Evolutionary conservation across 2,113 vertebrate genomes (phyloP).

Genomic region (Oncorhynchus nerka): DNA sequence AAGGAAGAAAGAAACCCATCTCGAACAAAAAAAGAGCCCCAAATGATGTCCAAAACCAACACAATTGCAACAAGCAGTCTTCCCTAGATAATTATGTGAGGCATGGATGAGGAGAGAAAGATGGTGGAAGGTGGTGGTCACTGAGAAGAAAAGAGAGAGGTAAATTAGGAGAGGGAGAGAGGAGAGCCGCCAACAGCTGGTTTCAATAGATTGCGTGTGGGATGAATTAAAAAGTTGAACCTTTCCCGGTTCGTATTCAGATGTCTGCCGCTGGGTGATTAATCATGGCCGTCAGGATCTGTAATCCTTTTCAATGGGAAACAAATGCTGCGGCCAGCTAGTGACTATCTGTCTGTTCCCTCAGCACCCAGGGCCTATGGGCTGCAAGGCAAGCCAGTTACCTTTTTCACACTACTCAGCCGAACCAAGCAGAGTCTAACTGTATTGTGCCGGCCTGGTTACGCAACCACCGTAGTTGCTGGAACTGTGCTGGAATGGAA

Average conservation of each 20-base stretch:
- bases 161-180: constrained; percentile 58
- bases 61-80: constrained; percentile 67
- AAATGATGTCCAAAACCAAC: constrained; percentile 51
- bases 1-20: constrained; percentile 64
- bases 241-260: constrained; percentile 85
- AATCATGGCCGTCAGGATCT: constrained; percentile 95
- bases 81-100: constrained; percentile 69
- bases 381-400: constrained; percentile 79
- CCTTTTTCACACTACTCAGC: too few relatives aligned
- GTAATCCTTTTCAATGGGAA: constrained; percentile 92
- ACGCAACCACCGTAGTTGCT: background rate
- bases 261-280: constrained; percentile 90
- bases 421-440: too few relatives aligned
- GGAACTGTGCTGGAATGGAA: background rate
- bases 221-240: constrained; percentile 84
- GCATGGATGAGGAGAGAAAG: constrained; percentile 61
- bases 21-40: constrained; percentile 55
- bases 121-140: constrained; percentile 73
- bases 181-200: constrained; percentile 82
- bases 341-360: constrained; percentile 22
- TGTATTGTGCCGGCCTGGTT: too few relatives aligned
- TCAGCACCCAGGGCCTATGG: constrained; percentile 63
- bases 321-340: constrained; percentile 87
- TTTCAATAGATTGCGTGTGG: constrained; percentile 87
- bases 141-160: constrained; percentile 68